A percentile compares a stretch with the other conserved stretches of the same genome.
These are phyloP conservation scores for Ceratothoa steindachneri DNA, from an alignment of 2,888 invertebrate species.

Conservation along the genomic window DNA sequence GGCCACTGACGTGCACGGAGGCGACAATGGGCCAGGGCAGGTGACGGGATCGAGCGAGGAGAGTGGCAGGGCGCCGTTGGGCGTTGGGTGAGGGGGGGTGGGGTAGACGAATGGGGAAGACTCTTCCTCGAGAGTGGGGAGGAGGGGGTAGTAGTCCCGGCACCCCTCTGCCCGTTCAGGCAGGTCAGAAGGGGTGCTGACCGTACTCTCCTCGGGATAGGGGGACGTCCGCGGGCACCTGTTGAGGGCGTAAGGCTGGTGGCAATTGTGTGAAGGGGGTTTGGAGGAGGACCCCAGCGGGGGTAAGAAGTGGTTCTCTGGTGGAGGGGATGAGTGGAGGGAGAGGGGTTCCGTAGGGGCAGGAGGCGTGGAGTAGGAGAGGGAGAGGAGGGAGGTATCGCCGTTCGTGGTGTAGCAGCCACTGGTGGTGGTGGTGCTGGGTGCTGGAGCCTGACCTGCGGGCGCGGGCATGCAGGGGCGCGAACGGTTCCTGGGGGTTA, in stretches of 20 bases:
- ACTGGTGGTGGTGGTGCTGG: neutral
- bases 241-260: neutral
- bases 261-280: neutral
- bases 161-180: neutral
- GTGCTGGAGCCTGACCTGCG: neutral
- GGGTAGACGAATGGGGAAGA: too few relatives aligned
- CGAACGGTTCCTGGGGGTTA: neutral
- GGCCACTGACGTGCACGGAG: neutral
- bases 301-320: neutral
- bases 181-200: neutral
- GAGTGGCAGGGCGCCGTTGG: neutral
- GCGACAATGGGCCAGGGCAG: neutral
- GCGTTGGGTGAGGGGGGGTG: neutral
- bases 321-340: neutral
- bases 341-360: neutral
- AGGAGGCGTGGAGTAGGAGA: neutral
- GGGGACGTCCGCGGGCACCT: neutral
- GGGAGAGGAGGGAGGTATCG: neutral
- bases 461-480: too few relatives aligned
- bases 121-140: neutral
- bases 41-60: neutral
- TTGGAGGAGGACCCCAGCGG: neutral
- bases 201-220: neutral
- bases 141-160: neutral
- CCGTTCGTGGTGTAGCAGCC: neutral